Percentiles rank a stretch among this genome's conserved stretches.
Evolutionary conservation across 2,113 vertebrate species (phyloP).

Genomic region (Albula glossodonta): DNA sequence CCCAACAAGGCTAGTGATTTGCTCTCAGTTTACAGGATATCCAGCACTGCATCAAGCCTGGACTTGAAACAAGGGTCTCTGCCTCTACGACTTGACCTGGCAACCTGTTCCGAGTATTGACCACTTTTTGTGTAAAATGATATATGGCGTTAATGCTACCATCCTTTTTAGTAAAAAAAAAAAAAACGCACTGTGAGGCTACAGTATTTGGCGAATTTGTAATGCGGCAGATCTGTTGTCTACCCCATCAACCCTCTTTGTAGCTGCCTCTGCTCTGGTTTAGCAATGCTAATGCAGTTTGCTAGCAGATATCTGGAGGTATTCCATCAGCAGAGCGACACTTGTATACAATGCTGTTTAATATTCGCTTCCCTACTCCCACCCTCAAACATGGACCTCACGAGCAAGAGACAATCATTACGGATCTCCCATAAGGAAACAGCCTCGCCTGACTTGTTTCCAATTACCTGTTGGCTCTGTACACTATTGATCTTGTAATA

Average conservation of each 20-base stretch:
- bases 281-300: background rate
- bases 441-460: background rate
- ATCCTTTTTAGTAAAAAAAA: background rate
- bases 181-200: background rate
- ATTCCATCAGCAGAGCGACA: background rate
- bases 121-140: too few species aligned
- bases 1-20: too few species aligned
- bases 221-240: background rate
- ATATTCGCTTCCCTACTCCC: background rate
- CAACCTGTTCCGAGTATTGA: too few species aligned
- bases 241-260: background rate
- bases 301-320: background rate
- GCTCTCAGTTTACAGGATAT: too few species aligned
- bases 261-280: background rate
- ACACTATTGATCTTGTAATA: background rate
- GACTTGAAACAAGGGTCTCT: too few species aligned
- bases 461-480: background rate
- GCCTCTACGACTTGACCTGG: too few species aligned
- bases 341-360: background rate
- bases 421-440: background rate
- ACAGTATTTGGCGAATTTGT: background rate
- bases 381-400: background rate
- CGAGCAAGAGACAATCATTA: constrained; percentile 2
- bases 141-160: background rate
- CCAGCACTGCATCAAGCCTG: too few species aligned